phyloP scores from a whole-genome alignment of 2,888 invertebrate species.

The Ferrisia virgata region DNA sequence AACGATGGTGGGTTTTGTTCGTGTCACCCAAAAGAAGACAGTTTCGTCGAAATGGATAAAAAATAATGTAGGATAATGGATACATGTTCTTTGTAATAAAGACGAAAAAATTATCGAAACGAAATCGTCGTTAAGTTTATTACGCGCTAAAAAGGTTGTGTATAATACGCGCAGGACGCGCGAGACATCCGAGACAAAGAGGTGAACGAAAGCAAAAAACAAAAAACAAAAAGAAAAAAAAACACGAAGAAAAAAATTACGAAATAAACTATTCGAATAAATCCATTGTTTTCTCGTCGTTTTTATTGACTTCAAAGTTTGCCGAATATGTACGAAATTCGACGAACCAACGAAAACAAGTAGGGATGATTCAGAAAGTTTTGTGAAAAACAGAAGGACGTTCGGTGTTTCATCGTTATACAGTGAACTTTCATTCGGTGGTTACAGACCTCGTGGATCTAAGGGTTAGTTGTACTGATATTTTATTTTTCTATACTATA shows the following conservation, averaged over 20 bases:
- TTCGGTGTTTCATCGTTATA: background rate
- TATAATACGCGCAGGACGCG: background rate
- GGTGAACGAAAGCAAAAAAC: background rate
- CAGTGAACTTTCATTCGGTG: slow-evolving; percentile 31
- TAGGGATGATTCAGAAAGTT: slow-evolving; percentile 39
- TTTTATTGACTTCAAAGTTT: slow-evolving; percentile 37
- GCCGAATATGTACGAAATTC: slow-evolving; percentile 25
- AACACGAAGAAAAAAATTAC: background rate
- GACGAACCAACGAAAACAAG: slow-evolving; percentile 32
- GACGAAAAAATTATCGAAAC: background rate
- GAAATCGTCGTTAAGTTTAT: background rate
- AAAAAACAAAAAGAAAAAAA: background rate
- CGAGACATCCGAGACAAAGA: background rate
- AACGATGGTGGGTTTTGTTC: too few relatives aligned
- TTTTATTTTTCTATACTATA: background rate
- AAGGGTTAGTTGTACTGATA: slow-evolving; percentile 20
- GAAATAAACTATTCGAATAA: slow-evolving; percentile 29
- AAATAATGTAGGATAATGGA: background rate
- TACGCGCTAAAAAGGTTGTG: background rate
- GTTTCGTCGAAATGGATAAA: too few relatives aligned
- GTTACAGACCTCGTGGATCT: slow-evolving; percentile 8
- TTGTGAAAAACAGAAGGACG: slow-evolving; percentile 32
- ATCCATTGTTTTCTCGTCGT: slow-evolving; percentile 32
- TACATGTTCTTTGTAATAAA: background rate
- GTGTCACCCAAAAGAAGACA: too few relatives aligned